These are phyloP conservation scores for Lepilemur ruficaudatus DNA, from an alignment of 2,797 vertebrate species.

Conservation along the genomic window DNA sequence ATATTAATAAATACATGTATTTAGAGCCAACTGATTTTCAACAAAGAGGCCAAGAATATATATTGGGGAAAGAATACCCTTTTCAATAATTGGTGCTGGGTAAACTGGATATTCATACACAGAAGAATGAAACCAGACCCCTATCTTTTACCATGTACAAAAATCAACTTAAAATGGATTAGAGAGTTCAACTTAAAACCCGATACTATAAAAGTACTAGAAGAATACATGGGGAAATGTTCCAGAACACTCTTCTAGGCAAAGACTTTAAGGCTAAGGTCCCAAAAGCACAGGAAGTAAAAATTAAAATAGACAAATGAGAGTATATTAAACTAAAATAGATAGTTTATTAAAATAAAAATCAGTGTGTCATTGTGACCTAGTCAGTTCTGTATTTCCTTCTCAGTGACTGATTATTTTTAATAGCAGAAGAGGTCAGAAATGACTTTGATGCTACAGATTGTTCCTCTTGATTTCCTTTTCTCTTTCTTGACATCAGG, in stretches of 20 bases:
- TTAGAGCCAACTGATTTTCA: too few relatives aligned
- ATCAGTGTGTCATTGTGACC: not conserved
- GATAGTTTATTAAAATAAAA: not conserved
- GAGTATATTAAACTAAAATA: not conserved
- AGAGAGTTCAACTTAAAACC: not conserved
- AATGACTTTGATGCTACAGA: not conserved
- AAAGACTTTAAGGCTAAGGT: not conserved
- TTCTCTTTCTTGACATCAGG: not conserved
- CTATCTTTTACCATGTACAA: not conserved
- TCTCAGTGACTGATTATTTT: not conserved
- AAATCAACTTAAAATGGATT: not conserved
- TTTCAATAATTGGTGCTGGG: too few relatives aligned
- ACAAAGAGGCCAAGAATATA: too few relatives aligned
- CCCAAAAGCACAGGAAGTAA: not conserved
- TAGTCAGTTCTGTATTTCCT: not conserved
- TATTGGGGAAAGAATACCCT: too few relatives aligned
- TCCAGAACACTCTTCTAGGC: not conserved
- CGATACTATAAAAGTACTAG: not conserved
- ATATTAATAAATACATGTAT: too few relatives aligned
- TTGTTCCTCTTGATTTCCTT: not conserved
- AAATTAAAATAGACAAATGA: not conserved
- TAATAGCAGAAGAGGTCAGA: not conserved
- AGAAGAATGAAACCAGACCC: too few relatives aligned
- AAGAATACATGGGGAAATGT: not conserved
- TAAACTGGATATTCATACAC: too few relatives aligned